Evolutionary conservation across 2,797 vertebrate species (phyloP), one percentile per base, ranked within the genome.

Genomic region (Brotula barbata): DNA sequence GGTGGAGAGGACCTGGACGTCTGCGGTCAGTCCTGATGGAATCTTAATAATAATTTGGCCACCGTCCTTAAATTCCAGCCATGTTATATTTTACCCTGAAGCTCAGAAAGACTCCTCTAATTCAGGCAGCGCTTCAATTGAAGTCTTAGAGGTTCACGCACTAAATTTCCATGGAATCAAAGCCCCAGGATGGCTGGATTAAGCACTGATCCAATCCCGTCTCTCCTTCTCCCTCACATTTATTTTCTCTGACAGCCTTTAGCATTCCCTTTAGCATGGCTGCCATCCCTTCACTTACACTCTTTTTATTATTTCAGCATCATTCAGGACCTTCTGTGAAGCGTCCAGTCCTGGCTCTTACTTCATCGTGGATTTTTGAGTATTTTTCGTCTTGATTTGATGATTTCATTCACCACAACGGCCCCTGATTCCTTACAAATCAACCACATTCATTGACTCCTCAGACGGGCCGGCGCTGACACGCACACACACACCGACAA

Each of bases 41-140:
- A 37, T 23, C 37, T 43, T 34, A n/a, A 2, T 33, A 33, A 51
- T 20, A 13, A 52, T 63, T 52, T 44, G 41, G n/a, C 11, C 37
- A 36, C 42, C 51, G 47, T 45, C n/a, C 31, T 41, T 56, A 55
- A 52, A 45, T 43, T 52, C 56, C 57, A 21, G 9, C 40, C 3
- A 49, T 33, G 41, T 70, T n/a, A 44, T 31, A 40, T 58, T 55
- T 67, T 58, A 49, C 14, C 25, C 46, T n/a, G 14, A 71, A 47
- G 19, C 36, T 8, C 6, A 48, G 44, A 15, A 69, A 40, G 5
- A 39, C 1, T 13, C 55, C 7, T 2, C 61, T 34, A 10, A 36
- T 56, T 44, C 25, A 28, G 7, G 25, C n/a, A n/a, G 25, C 4
- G 3, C 4, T 28, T 28, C 25, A 28, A 28, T 7, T 28, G 7